Conservation (phyloP, 2,113 vertebrate species). For the Malurus alboscapulatus region DNA sequence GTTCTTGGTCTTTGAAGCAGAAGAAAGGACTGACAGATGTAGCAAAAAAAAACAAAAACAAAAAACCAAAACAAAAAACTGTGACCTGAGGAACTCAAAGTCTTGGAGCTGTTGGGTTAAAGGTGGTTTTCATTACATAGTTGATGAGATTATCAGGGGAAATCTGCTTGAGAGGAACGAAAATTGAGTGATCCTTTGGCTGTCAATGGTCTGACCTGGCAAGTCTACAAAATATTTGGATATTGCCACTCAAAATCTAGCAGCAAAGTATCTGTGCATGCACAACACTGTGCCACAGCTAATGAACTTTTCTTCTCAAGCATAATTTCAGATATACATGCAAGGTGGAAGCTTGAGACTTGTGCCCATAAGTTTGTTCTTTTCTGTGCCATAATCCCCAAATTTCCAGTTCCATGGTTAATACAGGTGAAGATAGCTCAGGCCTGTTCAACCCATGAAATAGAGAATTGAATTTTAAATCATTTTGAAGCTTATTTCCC, state of each 20-base stretch:
- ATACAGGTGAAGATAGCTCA: not conserved
- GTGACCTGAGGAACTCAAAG: not conserved
- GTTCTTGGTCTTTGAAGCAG: not conserved
- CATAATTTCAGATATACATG: rapidly evolving
- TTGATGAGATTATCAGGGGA: not conserved
- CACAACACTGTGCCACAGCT: not conserved
- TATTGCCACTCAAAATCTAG: not conserved
- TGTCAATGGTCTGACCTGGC: not conserved
- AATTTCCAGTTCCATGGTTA: not conserved
- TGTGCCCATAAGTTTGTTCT: not conserved
- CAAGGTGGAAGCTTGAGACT: not conserved
- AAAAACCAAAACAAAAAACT: not conserved
- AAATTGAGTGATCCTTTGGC: not conserved
- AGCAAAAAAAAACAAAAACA: not conserved
- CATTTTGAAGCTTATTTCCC: not conserved
- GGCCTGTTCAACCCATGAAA: rapidly evolving
- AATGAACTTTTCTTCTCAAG: not conserved
- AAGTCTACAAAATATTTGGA: not conserved
- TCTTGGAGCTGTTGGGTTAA: not conserved
- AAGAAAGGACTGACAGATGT: not conserved
- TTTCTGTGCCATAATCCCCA: not conserved
- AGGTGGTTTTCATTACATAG: not conserved
- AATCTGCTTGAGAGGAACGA: not conserved
- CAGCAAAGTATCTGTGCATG: not conserved
- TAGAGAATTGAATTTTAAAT: not conserved